A percentile compares a stretch with the other conserved stretches of the same genome.
Evolutionary conservation across 1,140 invertebrate genomes (phyloP).

Genomic region (Pemphigus obesinymphae): DNA sequence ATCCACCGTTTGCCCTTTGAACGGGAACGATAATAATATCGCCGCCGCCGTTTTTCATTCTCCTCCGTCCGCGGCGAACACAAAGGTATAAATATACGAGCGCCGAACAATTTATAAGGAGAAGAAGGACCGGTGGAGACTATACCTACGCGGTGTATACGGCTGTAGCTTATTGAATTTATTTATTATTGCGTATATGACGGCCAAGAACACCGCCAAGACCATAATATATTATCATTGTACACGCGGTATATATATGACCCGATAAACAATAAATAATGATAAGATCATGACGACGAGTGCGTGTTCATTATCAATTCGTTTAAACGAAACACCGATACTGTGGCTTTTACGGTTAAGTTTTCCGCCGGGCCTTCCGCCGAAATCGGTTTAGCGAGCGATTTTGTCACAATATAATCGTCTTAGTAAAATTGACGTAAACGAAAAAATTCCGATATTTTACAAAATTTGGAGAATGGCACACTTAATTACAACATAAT

Average conservation of each 20-base stretch:
- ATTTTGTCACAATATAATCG: too few species aligned
- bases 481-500: too few species aligned
- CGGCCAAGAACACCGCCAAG: background rate
- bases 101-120: background rate
- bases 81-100: background rate
- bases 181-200: background rate
- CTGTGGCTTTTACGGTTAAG: too few species aligned
- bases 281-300: background rate
- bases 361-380: too few species aligned
- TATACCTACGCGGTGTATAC: too few species aligned
- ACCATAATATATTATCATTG: background rate
- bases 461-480: too few species aligned
- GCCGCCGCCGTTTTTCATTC: slow-evolving; percentile 7
- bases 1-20: slow-evolving; percentile 18
- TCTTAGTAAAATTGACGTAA: too few species aligned
- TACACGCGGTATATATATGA: background rate
- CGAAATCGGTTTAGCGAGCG: too few species aligned
- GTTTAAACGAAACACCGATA: too few species aligned
- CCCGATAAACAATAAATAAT: background rate
- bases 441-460: too few species aligned
- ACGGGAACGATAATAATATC: slow-evolving; percentile 27
- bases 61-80: background rate
- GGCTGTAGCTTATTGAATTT: background rate
- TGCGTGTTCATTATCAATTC: background rate
- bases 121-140: background rate